These are phyloP conservation scores for Drosophila kurseongensis DNA, from an alignment of 1,140 invertebrate species.

Conservation along the genomic window DNA sequence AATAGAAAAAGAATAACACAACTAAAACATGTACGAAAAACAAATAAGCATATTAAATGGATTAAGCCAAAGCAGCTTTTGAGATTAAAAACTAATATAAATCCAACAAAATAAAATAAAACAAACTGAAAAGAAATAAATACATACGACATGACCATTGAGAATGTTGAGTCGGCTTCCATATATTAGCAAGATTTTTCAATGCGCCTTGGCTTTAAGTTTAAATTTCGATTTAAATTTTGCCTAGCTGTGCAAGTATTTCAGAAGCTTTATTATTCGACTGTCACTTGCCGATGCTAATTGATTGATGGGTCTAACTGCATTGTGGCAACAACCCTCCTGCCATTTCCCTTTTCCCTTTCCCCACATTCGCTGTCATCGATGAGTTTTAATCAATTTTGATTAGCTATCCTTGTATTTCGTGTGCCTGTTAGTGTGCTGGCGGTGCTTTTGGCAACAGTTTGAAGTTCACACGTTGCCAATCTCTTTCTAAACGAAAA, in stretches of 20 bases:
- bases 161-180: slow-evolving; percentile 15
- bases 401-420: slow-evolving; percentile 46
- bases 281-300: slow-evolving; percentile 18
- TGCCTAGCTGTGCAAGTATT: background rate
- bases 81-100: background rate
- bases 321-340: slow-evolving; percentile 16
- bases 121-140: slow-evolving; percentile 20
- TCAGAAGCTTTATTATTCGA: background rate
- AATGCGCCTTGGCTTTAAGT: background rate
- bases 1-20: no score
- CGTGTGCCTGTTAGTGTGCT: background rate
- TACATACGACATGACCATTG: slow-evolving; percentile 56
- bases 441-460: slow-evolving; percentile 22
- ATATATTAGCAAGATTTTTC: background rate
- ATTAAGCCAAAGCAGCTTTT: background rate
- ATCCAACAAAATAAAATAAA: background rate
- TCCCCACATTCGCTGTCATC: background rate
- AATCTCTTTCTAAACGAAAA: slow-evolving; percentile 25
- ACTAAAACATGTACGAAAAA: no score
- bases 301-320: slow-evolving; percentile 34
- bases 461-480: slow-evolving; percentile 39
- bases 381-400: slow-evolving; percentile 58
- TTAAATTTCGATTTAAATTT: background rate
- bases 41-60: background rate
- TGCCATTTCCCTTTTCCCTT: background rate